A percentile compares a stretch with the other conserved stretches of the same genome.
Evolutionary conservation across 2,113 vertebrate genomes (phyloP).

Genomic region (Lepidiolamprologus cunningtoni): DNA sequence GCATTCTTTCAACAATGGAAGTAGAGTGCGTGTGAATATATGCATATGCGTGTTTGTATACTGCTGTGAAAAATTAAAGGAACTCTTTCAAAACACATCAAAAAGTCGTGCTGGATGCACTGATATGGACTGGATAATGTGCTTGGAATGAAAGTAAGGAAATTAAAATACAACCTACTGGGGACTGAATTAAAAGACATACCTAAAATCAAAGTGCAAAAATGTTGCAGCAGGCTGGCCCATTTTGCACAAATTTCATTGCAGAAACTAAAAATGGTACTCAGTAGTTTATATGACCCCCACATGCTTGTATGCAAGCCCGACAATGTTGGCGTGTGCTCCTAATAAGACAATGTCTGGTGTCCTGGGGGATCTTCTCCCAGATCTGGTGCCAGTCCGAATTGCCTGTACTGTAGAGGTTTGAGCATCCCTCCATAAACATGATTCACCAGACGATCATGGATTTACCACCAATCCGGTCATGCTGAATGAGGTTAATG

Average conservation of each 20-base stretch:
- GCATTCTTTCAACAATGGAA: background rate
- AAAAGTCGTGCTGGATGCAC: background rate
- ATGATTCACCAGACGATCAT: background rate
- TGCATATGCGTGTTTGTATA: background rate
- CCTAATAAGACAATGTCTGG: background rate
- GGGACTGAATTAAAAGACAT: background rate
- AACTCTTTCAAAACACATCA: background rate
- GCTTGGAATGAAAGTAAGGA: background rate
- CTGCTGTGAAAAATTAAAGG: background rate
- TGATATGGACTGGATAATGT: background rate
- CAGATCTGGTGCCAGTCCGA: background rate
- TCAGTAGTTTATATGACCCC: background rate
- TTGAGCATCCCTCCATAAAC: background rate
- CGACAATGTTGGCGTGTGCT: background rate
- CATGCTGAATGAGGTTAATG: background rate
- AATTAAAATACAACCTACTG: background rate
- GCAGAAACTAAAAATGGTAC: background rate
- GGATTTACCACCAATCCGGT: background rate
- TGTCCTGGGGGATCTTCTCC: background rate
- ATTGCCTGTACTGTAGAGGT: background rate
- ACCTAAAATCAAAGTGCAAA: background rate
- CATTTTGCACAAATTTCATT: background rate
- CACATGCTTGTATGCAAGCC: background rate
- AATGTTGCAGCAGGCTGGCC: background rate
- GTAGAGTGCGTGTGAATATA: background rate